A percentile compares a stretch with the other conserved stretches of the same genome.
Evolutionary conservation across 1,140 invertebrate genomes (phyloP).

Genomic region (Drosophila funebris): DNA sequence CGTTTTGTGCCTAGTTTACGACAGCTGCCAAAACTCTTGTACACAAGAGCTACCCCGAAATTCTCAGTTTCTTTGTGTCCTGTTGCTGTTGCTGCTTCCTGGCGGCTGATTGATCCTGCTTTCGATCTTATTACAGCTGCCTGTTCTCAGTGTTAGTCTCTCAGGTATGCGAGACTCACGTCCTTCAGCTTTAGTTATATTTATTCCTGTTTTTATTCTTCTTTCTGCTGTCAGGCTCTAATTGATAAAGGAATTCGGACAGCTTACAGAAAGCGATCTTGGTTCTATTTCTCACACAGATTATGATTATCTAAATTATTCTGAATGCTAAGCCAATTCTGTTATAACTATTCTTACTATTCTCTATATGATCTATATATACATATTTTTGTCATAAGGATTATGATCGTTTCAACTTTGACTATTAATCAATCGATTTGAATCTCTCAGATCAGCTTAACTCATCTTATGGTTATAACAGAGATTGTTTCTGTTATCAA

Average conservation of each 20-base stretch:
- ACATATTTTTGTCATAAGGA: too few relatives aligned
- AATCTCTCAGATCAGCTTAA: too few relatives aligned
- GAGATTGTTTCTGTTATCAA: too few relatives aligned
- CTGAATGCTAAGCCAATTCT: too few relatives aligned
- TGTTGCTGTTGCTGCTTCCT: constrained; percentile 53
- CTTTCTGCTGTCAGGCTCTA: constrained; percentile 25
- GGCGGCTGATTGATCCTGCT: constrained; percentile 68
- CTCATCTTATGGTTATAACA: too few relatives aligned
- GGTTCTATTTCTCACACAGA: background rate
- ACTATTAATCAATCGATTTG: too few relatives aligned
- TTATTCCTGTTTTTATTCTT: constrained; percentile 29
- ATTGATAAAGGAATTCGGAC: constrained; percentile 34
- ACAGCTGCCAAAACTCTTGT: constrained; percentile 59
- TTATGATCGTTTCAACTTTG: too few relatives aligned
- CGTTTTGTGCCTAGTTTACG: constrained; percentile 70
- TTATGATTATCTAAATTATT: background rate
- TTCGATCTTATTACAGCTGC: constrained; percentile 73
- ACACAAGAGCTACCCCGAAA: constrained; percentile 61
- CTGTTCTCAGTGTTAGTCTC: constrained; percentile 29
- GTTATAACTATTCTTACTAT: too few relatives aligned
- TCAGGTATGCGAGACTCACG: constrained; percentile 32
- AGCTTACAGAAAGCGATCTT: background rate
- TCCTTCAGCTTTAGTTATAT: background rate
- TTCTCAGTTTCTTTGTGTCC: constrained; percentile 52
- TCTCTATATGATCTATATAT: too few relatives aligned